Conservation (phyloP, 2,113 vertebrate genomes). For the Oxyura jamaicensis region DNA sequence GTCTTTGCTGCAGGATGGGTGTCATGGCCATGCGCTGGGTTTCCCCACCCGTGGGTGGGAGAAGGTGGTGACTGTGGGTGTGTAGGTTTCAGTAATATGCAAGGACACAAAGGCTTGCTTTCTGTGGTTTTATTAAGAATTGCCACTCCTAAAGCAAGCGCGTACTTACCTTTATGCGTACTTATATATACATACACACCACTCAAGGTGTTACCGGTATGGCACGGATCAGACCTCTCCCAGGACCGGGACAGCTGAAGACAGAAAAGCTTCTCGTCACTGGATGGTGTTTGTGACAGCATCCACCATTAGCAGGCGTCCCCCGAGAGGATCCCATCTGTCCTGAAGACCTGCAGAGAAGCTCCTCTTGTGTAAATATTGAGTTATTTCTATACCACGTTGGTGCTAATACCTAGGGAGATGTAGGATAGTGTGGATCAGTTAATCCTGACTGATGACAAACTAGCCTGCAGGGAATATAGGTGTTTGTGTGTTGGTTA, state of each 20-base stretch:
- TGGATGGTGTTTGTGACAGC: too few relatives aligned
- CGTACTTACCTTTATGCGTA: too few relatives aligned
- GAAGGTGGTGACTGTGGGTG: background rate
- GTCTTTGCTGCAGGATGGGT: too few relatives aligned
- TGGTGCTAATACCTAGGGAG: too few relatives aligned
- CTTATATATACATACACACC: too few relatives aligned
- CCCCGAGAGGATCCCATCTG: background rate
- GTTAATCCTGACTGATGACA: background rate
- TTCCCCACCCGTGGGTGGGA: background rate
- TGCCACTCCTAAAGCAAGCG: background rate
- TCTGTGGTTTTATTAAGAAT: background rate
- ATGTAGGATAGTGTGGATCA: background rate
- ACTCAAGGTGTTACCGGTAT: background rate
- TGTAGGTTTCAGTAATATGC: background rate
- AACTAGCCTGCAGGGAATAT: too few relatives aligned
- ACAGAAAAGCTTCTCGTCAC: background rate
- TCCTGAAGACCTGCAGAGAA: background rate
- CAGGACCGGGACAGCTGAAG: background rate
- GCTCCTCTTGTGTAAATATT: background rate
- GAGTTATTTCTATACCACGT: background rate
- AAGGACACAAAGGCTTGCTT: background rate
- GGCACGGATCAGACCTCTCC: background rate
- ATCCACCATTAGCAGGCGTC: background rate
- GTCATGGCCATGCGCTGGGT: background rate
- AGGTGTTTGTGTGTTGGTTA: background rate